Percentiles rank a stretch among this genome's conserved stretches.
These are phyloP conservation scores for Nothobranchius kuhntae DNA, from an alignment of 2,113 vertebrate genomes.

Conservation along the genomic window DNA sequence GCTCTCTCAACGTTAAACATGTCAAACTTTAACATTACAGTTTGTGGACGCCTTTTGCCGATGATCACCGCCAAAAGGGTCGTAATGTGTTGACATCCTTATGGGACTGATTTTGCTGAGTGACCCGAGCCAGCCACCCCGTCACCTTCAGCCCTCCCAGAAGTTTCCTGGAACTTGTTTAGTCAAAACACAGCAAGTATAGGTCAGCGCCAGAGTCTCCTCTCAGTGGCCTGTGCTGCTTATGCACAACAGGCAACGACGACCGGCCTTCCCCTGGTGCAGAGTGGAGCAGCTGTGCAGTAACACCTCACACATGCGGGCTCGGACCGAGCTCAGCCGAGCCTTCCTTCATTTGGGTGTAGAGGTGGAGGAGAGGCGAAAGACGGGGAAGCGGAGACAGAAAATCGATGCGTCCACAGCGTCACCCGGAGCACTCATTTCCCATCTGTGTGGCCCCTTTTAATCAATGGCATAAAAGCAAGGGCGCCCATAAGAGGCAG, in stretches of 20 bases:
- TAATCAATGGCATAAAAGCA: constrained; percentile 51
- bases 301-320: constrained; percentile 39
- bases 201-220: too few species aligned
- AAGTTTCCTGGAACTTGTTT: too few species aligned
- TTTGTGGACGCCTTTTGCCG: too few species aligned
- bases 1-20: too few species aligned
- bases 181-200: too few species aligned
- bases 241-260: constrained; percentile 33
- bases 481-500: not conserved
- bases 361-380: not conserved
- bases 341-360: constrained; percentile 43
- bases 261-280: constrained; percentile 53
- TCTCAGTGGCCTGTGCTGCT: too few species aligned
- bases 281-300: constrained; percentile 45
- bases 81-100: too few species aligned
- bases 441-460: constrained; percentile 41
- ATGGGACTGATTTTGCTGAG: too few species aligned
- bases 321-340: constrained; percentile 12
- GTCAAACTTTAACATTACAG: too few species aligned
- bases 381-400: constrained; percentile 30
- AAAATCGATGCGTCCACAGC: constrained; percentile 62
- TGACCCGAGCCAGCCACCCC: too few species aligned
- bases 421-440: constrained; percentile 51
- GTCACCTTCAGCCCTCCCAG: too few species aligned
- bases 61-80: too few species aligned